phyloP scores from a whole-genome alignment of 2,113 vertebrate genomes.

The Puma concolor region DNA sequence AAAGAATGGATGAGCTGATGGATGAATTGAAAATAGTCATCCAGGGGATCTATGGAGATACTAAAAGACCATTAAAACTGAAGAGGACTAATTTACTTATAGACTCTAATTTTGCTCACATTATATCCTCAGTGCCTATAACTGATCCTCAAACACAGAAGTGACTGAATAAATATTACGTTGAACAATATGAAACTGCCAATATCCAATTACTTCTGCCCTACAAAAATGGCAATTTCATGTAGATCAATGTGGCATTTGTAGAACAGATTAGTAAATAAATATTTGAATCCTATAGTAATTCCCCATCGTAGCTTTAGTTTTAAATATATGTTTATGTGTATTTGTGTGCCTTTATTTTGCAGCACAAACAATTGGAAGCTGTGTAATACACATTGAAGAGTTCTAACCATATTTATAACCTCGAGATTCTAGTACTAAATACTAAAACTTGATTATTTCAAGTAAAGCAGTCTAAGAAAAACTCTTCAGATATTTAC shows the following conservation, averaged over 20 bases:
- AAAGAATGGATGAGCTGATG: not conserved
- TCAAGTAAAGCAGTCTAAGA: not conserved
- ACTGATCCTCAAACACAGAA: not conserved
- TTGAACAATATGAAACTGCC: not conserved
- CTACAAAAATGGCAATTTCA: not conserved
- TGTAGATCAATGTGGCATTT: not conserved
- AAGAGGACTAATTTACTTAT: not conserved
- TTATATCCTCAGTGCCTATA: not conserved
- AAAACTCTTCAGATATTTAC: not conserved
- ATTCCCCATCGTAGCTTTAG: not conserved
- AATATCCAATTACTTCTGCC: not conserved
- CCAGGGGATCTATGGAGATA: not conserved
- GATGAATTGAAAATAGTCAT: not conserved
- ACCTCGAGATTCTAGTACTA: not conserved
- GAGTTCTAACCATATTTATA: not conserved
- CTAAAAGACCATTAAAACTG: not conserved
- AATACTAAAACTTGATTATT: not conserved
- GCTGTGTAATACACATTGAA: not conserved
- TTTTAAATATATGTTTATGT: not conserved
- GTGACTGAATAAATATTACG: not conserved
- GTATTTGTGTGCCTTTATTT: not conserved
- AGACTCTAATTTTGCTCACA: not conserved
- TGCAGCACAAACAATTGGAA: not conserved
- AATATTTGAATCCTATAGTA: not conserved
- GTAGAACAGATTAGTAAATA: not conserved